Base-by-base conservation (phyloP, 2,888 invertebrate species). In the Chironomus tentans region DNA sequence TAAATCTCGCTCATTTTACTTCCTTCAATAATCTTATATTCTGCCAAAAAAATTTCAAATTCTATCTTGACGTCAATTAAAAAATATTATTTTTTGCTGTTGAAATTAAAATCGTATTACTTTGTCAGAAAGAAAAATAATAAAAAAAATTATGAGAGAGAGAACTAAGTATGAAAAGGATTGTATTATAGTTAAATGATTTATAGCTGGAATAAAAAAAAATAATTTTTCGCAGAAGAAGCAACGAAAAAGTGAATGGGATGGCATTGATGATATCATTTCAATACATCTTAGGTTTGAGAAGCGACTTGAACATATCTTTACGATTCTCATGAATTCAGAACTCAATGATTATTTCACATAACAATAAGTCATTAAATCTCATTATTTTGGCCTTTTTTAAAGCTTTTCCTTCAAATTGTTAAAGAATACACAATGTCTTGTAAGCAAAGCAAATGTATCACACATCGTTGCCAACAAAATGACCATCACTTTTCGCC, bases 401-500 rank as follows among this genome's bases (percentile, higher is more conserved):
- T 4, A 28, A 28, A 5, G 1, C 1, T 28, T 38, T 38, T 38
- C 38, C 38, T 38, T 38, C 10, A 38, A 2, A 10, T 38, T 38
- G 38, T 38, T 56, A 56, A 56, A 56, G 7, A 56, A 48, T 48
- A n/a, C 5, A 50, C 50, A 50, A 56, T 6, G 56, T 56, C 56
- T 56, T 56, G 15, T 56, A 5, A 18, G n/a, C 18, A 18, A 56
- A 15, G 56, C 56, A 56, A 56, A 18, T 56, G 56, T 56, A 56
- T 56, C 56, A 56, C 24, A 65, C 61, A 71, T 71, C 56, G 56
- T 38, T 18, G 46, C 28, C 18, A 61, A 48, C 68, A 68, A 68
- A 68, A 68, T 68, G 68, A 68, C 46, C 65, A 46, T 46, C 28
- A 68, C 46, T 46, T 68, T 68, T 46, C 68, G 68, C 68, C 68